A percentile compares a stretch with the other conserved stretches of the same genome.
phyloP scores from a whole-genome alignment of 1,140 invertebrate genomes.

The Marisa cornuarietis region DNA sequence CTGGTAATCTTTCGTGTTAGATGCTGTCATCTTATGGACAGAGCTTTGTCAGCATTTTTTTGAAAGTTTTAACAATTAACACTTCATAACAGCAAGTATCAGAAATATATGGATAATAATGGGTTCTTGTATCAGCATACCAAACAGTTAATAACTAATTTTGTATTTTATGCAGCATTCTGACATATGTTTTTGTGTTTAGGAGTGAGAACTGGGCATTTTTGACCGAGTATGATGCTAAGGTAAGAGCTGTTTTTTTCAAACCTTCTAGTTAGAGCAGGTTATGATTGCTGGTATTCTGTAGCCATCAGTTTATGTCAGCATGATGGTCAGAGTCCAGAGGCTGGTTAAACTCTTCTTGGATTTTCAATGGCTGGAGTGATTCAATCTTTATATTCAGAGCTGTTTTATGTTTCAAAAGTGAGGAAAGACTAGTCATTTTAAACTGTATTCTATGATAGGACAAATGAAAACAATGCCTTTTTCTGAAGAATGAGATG shows the following conservation, averaged over 20 bases:
- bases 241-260: slow-evolving; percentile 41
- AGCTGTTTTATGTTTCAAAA: no score
- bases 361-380: neutral
- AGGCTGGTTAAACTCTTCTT: no score
- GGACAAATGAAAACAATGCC: no score
- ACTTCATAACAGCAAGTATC: neutral
- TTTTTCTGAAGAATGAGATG: no score
- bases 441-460: neutral
- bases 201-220: slow-evolving; percentile 58
- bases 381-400: neutral
- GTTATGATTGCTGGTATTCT: no score
- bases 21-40: neutral
- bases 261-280: no score
- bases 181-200: slow-evolving; percentile 7
- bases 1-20: neutral
- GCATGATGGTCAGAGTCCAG: no score
- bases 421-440: neutral
- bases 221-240: slow-evolving; percentile 52
- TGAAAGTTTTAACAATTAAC: neutral
- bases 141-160: neutral
- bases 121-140: no score
- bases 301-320: no score
- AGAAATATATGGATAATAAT: no score
- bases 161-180: neutral
- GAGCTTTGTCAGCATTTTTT: neutral